These are phyloP conservation scores for Scaptomyza graminum DNA, from an alignment of 1,140 invertebrate genomes.

Conservation along the genomic window DNA sequence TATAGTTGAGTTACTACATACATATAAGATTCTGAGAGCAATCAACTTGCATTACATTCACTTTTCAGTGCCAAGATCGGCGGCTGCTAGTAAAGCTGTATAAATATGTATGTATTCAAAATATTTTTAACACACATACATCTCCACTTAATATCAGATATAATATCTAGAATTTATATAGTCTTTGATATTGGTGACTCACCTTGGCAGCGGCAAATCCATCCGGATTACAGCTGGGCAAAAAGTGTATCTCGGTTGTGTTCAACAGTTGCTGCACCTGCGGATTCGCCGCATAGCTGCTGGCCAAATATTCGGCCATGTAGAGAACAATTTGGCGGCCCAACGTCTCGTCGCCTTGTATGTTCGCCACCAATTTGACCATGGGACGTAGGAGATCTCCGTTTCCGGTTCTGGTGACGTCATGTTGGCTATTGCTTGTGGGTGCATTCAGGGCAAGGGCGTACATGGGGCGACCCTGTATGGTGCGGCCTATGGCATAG, in stretches of 20 bases:
- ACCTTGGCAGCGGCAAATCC: slow-evolving; percentile 92
- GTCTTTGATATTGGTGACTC: slow-evolving; percentile 80
- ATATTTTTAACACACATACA: too few relatives aligned
- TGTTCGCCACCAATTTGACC: slow-evolving; percentile 98
- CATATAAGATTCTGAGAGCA: too few relatives aligned
- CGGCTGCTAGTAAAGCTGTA: too few relatives aligned
- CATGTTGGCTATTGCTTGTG: slow-evolving; percentile 10
- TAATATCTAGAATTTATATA: too few relatives aligned
- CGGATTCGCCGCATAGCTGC: slow-evolving; percentile 88
- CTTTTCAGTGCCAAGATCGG: too few relatives aligned
- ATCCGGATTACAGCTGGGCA: slow-evolving; percentile 97
- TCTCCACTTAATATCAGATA: too few relatives aligned
- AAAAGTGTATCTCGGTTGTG: slow-evolving; percentile 93
- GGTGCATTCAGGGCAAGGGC: slow-evolving; percentile 85
- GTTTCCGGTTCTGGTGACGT: neutral
- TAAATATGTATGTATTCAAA: too few relatives aligned
- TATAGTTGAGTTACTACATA: too few relatives aligned
- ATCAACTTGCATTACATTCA: too few relatives aligned
- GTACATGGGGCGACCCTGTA: slow-evolving; percentile 89
- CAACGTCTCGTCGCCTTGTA: slow-evolving; percentile 98
- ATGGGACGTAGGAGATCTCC: slow-evolving; percentile 87
- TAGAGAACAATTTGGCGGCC: slow-evolving; percentile 94
- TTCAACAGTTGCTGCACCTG: slow-evolving; percentile 90
- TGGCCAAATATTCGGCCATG: slow-evolving; percentile 92
- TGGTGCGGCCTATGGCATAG: slow-evolving; percentile 91